phyloP scores from a whole-genome alignment of 2,888 invertebrate genomes.

The Dynastes tityus region DNA sequence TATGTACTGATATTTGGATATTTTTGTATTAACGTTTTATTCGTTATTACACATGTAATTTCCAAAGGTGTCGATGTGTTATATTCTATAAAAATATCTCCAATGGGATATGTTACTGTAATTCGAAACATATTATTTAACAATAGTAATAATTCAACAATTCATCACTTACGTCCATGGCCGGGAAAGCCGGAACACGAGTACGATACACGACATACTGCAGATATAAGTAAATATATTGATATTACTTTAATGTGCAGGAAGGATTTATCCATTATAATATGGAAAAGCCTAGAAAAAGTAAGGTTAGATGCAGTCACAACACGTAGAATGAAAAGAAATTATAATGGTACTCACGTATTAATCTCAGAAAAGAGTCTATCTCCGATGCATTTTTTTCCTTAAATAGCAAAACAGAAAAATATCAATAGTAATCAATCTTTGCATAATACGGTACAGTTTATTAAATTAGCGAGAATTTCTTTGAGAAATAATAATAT shows the following conservation, averaged over 20 bases:
- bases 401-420: constrained; percentile 27
- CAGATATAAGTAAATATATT: constrained; percentile 32
- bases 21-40: constrained; percentile 69
- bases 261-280: constrained; percentile 41
- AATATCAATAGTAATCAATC: constrained; percentile 15
- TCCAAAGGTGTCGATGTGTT: constrained; percentile 74
- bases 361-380: background rate
- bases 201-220: constrained; percentile 32
- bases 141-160: constrained; percentile 17
- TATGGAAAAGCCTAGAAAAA: background rate
- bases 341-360: too few species aligned
- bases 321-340: too few species aligned
- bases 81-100: constrained; percentile 72
- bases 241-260: constrained; percentile 38
- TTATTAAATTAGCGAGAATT: constrained; percentile 9
- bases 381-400: constrained; percentile 28
- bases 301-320: too few species aligned
- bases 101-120: constrained; percentile 66
- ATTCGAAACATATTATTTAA: background rate
- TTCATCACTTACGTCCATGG: constrained; percentile 53
- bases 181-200: constrained; percentile 24
- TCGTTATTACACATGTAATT: constrained; percentile 77
- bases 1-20: constrained; percentile 72
- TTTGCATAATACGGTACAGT: background rate
- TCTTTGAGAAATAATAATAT: background rate